Evolutionary conservation across 2,113 vertebrate genomes (phyloP), one percentile per base, ranked within the genome.

Genomic region (Mesitornis unicolor): DNA sequence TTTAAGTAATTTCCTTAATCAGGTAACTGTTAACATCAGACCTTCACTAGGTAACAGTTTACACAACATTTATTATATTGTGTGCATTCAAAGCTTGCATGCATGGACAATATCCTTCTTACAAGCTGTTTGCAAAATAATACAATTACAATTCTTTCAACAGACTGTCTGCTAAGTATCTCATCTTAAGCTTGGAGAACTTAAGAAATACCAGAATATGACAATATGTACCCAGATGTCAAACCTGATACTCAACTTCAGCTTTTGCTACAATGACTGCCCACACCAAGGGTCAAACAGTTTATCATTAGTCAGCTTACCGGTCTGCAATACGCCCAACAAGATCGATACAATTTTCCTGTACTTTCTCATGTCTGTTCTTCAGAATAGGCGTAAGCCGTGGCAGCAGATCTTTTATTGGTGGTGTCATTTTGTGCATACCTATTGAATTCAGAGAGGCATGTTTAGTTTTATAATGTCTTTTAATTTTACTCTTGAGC

Each of bases 351-450:
- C 99, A 99, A 68, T 99, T 99, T 92, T 99, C 99, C 95, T 99
- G 99, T 79, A 99, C 99, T 95, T 99, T 99, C 98, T 99, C 99
- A 33, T 99, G 99, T 82, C 99, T 98, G 98, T 99, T 99, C 98
- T 99, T 99, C 97, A 99, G 96, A 98, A 99, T 99, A 79, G 99
- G 99, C 3, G 99, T 99, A 80, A 99, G 97, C 35, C 99, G 98
- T 79, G 99, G 99, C 80, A 99, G 98, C 84, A 99, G 97, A 94
- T 99, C 99, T 98, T 99, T 99, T 96, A 99, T 99, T 14, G 99
- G 99, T 38, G 99, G 99, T 0, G 99, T 99, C 99, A 99, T 99
- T 98, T 99, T 99, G 98, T 99, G 99, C 99, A 99, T 99, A 90
- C 99, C 99, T 99, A 91, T 84, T 45, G 60, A 95, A 93, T 11